phyloP scores from a whole-genome alignment of 2,888 invertebrate species.

The Rotaria socialis region DNA sequence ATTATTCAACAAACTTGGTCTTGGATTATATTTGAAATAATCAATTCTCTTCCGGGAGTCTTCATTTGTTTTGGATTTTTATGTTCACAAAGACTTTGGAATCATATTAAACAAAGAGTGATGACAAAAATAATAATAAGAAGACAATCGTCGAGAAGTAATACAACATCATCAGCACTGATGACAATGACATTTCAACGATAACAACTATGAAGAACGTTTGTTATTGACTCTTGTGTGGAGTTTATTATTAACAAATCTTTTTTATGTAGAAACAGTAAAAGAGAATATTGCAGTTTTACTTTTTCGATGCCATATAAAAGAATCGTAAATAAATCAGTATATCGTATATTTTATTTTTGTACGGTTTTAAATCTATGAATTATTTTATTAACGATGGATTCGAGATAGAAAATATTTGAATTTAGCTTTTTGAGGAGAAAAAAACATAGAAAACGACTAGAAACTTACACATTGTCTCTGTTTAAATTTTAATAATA shows the following conservation, averaged over 20 bases:
- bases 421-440: too few relatives aligned
- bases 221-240: not conserved
- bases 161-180: not conserved
- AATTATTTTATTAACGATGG: too few relatives aligned
- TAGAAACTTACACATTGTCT: too few relatives aligned
- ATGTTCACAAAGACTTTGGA: not conserved
- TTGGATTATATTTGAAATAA: slow-evolving; percentile 25
- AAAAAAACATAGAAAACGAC: too few relatives aligned
- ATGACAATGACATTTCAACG: not conserved
- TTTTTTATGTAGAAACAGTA: not conserved
- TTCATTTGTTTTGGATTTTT: slow-evolving; percentile 10
- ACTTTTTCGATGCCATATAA: too few relatives aligned
- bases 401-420: too few relatives aligned
- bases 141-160: not conserved
- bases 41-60: not conserved
- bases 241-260: not conserved
- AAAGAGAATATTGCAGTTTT: too few relatives aligned
- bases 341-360: too few relatives aligned
- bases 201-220: not conserved
- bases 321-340: too few relatives aligned
- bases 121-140: not conserved
- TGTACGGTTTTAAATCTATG: too few relatives aligned
- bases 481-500: too few relatives aligned
- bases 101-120: not conserved
- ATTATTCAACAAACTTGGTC: not conserved